Conservation (phyloP, 2,888 invertebrate genomes). For the Rhamphomyia laevipes region DNA sequence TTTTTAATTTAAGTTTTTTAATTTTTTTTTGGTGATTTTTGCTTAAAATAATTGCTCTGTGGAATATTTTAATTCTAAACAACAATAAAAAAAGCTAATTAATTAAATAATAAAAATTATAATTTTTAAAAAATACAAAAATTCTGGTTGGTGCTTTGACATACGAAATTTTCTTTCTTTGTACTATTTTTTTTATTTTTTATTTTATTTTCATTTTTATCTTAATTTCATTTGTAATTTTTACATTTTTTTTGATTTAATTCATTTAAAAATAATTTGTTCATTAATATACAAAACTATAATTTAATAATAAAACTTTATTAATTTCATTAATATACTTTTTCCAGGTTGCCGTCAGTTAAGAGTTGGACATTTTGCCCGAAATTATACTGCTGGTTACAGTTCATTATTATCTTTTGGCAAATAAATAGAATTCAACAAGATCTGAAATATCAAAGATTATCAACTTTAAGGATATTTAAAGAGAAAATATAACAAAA, state of each 20-base stretch:
- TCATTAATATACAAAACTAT: too few species aligned
- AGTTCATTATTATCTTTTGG: neutral
- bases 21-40: too few species aligned
- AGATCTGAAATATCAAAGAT: slow-evolving; percentile 1
- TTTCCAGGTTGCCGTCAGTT: slow-evolving; percentile 48
- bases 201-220: too few species aligned
- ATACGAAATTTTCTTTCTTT: neutral
- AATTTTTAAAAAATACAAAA: too few species aligned
- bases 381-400: slow-evolving; percentile 66
- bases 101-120: neutral
- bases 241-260: slow-evolving; percentile 5
- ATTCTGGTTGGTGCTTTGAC: neutral
- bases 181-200: neutral
- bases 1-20: too few species aligned
- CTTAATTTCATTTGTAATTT: neutral
- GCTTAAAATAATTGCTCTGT: too few species aligned
- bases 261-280: neutral
- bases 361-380: slow-evolving; percentile 66
- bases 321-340: neutral
- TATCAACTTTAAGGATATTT: neutral
- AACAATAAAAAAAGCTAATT: neutral
- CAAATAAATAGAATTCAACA: neutral
- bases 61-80: neutral
- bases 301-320: too few species aligned
- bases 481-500: neutral